A percentile compares a stretch with the other conserved stretches of the same genome.
These are phyloP conservation scores for Odocoileus hemionus DNA, from an alignment of 2,113 vertebrate species.

Conservation along the genomic window DNA sequence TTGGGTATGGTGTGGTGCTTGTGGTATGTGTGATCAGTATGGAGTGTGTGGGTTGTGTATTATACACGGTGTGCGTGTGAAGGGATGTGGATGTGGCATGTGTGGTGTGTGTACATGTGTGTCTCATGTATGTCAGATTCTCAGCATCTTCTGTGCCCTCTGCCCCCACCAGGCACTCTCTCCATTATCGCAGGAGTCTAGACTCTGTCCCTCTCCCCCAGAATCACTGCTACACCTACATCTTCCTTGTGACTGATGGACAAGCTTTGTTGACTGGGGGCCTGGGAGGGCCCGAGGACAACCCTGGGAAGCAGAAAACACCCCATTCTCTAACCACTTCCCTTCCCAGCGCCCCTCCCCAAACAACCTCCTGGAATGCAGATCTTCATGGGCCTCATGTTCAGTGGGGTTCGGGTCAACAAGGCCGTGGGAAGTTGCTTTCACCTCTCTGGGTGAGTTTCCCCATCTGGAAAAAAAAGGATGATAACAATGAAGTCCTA, in stretches of 20 bases:
- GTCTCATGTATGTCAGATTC: neutral
- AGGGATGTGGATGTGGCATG: neutral
- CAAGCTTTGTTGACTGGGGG: neutral
- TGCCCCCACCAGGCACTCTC: too few relatives aligned
- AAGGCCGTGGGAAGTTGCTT: neutral
- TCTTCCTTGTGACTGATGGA: neutral
- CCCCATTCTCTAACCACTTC: rapidly evolving
- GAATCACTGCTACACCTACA: neutral
- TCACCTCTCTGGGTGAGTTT: neutral
- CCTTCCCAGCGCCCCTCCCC: rapidly evolving
- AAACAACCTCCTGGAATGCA: neutral
- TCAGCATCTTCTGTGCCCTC: neutral
- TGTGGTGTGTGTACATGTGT: neutral
- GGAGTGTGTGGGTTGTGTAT: neutral
- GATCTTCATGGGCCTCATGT: rapidly evolving
- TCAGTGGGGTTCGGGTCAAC: neutral
- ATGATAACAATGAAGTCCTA: rapidly evolving
- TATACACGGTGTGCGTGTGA: neutral
- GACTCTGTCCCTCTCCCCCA: rapidly evolving
- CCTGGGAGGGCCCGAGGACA: rapidly evolving
- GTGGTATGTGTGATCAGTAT: neutral
- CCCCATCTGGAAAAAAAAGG: neutral
- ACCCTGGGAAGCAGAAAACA: neutral
- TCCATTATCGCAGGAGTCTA: neutral
- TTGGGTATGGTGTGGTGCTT: neutral